A percentile compares a stretch with the other conserved stretches of the same genome.
These are phyloP conservation scores for Masticophis lateralis DNA, from an alignment of 2,797 vertebrate species.

Conservation along the genomic window DNA sequence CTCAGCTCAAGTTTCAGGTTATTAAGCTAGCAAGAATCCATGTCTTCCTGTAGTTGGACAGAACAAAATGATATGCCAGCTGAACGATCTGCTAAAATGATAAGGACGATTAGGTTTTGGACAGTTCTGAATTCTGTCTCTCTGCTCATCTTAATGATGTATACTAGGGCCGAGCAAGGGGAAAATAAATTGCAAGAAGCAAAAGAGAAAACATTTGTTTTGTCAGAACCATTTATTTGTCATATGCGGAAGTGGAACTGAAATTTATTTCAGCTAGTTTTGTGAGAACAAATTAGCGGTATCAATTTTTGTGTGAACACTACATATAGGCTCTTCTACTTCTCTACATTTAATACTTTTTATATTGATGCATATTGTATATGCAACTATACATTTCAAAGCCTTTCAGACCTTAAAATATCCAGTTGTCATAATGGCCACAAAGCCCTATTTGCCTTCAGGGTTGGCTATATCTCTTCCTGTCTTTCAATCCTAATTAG, in stretches of 20 bases:
- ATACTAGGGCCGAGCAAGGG: constrained; percentile 26
- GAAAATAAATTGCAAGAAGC: constrained; percentile 37
- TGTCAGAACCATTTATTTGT: not conserved
- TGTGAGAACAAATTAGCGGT: not conserved
- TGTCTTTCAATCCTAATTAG: not conserved
- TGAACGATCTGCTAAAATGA: constrained; percentile 52
- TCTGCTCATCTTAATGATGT: constrained; percentile 45
- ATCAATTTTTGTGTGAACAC: not conserved
- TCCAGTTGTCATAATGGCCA: not conserved
- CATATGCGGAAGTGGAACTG: not conserved
- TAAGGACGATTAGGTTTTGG: constrained; percentile 51
- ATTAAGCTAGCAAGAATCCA: constrained; percentile 44
- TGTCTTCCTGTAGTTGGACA: constrained; percentile 42
- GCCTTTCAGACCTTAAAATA: not conserved
- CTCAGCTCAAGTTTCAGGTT: constrained; percentile 45
- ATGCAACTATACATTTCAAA: not conserved
- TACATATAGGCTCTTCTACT: not conserved
- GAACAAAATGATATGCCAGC: constrained; percentile 48
- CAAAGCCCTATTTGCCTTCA: not conserved
- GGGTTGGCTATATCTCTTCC: not conserved
- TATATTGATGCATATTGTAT: not conserved
- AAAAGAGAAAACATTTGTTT: constrained; percentile 29
- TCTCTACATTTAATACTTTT: not conserved
- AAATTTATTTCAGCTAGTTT: not conserved
- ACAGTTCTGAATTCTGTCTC: constrained; percentile 40